phyloP scores from a whole-genome alignment of 1,140 invertebrate genomes.

The Atopsyche davidsoni region DNA sequence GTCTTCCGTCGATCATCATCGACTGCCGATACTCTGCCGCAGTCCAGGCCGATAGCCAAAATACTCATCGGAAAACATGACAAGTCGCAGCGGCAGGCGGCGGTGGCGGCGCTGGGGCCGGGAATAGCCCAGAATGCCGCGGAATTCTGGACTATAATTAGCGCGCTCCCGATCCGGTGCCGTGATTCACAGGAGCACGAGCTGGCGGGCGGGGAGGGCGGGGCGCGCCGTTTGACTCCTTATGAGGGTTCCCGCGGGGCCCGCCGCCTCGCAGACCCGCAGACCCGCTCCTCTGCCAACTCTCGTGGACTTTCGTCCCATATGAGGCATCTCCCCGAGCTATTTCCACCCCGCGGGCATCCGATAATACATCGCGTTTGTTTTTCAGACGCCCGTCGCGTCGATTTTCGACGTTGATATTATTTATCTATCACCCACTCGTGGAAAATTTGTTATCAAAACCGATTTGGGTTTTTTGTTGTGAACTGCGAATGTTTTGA shows the following conservation, averaged over 20 bases:
- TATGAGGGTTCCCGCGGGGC: slow-evolving; percentile 25
- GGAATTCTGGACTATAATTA: slow-evolving; percentile 25
- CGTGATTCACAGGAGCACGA: slow-evolving; percentile 25
- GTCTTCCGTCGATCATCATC: too few relatives aligned
- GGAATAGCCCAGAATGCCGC: slow-evolving; percentile 28
- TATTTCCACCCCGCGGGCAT: neutral
- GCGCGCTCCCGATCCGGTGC: slow-evolving; percentile 24
- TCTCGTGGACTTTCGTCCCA: neutral
- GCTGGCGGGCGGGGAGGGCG: slow-evolving; percentile 1
- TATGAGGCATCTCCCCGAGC: neutral
- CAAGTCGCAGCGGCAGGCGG: slow-evolving; percentile 1
- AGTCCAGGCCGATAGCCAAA: too few relatives aligned
- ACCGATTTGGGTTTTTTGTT: too few relatives aligned
- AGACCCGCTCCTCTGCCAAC: neutral
- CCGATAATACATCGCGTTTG: too few relatives aligned
- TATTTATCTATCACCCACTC: too few relatives aligned
- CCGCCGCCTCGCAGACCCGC: slow-evolving; percentile 1
- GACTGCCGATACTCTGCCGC: too few relatives aligned
- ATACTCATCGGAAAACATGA: neutral
- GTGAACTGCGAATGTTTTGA: too few relatives aligned
- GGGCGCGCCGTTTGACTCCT: slow-evolving; percentile 25
- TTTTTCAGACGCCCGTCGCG: too few relatives aligned
- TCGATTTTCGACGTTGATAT: too few relatives aligned
- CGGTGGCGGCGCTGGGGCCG: slow-evolving; percentile 9
- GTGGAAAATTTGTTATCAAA: too few relatives aligned